Evolutionary conservation across 2,797 vertebrate species (phyloP), one percentile per base, ranked within the genome.

Genomic region (Cygnus olor): DNA sequence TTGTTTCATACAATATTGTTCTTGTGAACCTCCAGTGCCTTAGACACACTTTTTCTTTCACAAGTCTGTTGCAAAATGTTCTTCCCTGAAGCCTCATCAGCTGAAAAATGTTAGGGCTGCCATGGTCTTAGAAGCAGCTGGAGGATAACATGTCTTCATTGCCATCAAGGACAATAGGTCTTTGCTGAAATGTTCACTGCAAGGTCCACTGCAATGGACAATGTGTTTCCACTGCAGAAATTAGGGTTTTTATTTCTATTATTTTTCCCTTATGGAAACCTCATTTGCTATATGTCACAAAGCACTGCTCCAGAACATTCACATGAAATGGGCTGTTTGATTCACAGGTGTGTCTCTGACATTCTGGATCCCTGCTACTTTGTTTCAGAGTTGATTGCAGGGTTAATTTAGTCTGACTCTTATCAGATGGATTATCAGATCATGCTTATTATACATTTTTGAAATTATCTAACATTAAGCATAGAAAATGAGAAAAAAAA

Each of bases 311-410:
- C 22, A 73, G 42, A 34, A 38, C 28, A 80, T 25, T 11, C 21
- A 30, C 9, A 2, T 28, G 7, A 77, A 73, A 70, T 14, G 7
- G 5, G 16, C 12, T 64, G 11, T 65, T 42, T 80, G 10, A 20
- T 68, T 81, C 49, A 30, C 17, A 66, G 15, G 2, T 34, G 7
- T 57, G 20, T 57, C 19, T 42, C 47, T 72, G 56, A 61, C 38
- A 65, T 63, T 14, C 42, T 51, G 19, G 9, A 45, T 78, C 18
- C 10, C 9, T 60, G 53, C 11, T 70, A 21, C 24, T 78, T 66
- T 42, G 32, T 63, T 4, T 60, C 0, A 0, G 21, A 32, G 20
- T 14, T 63, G 19, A 73, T 14, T 47, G 16, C 9, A 45, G 7
- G 2, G 38, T 66, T 80, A n/a, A 51, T 58, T 78, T 80, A 78